Evolutionary conservation across 2,888 invertebrate species (phyloP), one percentile per base, ranked within the genome.

Genomic region (Allygus modestus): DNA sequence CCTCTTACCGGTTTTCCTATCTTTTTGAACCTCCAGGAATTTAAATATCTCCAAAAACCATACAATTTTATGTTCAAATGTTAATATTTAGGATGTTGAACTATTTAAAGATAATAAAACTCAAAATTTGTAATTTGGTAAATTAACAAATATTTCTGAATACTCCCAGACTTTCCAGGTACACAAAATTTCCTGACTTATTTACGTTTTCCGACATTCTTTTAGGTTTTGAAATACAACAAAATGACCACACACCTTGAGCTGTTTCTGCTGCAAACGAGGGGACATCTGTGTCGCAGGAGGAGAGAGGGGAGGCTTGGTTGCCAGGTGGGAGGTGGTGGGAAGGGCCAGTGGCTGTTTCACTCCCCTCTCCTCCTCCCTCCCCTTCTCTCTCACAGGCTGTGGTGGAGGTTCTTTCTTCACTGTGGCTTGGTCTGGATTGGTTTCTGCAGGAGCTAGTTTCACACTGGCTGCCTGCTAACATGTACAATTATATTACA

Each of bases 241-340:
- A 37, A 37, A 37, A 12, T 43, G 20, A 11, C n/a, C 58, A 17
- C 58, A 17, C 54, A 85, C 83, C 69, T 90, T 90, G 73, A 87
- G 84, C 77, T 89, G 89, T 84, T 88, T 88, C 54, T 89, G 88
- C 82, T 89, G 89, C 37, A 90, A 90, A 86, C 91, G 90, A 0
- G 86, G 86, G 0, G 85, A 85, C 46, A 85, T 81, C 37, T 86
- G 86, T n/a, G 58, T 9, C 31, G 84, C 79, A 12, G 93, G 93
- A 0, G 94, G 94, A 37, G 94, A 94, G 84, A 94, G 92, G 17
- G 77, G 94, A 28, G 94, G 94, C 89, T 94, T 94, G 11, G 91
- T 88, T 31, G 90, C 90, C 23, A 92, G 54, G 41, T 31, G 83
- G 81, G 43, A 46, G 81, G 75, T 65, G 69, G 75, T 54, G 20